Evolutionary conservation across 2,113 vertebrate genomes (phyloP).

Genomic region (Arenaria interpres): DNA sequence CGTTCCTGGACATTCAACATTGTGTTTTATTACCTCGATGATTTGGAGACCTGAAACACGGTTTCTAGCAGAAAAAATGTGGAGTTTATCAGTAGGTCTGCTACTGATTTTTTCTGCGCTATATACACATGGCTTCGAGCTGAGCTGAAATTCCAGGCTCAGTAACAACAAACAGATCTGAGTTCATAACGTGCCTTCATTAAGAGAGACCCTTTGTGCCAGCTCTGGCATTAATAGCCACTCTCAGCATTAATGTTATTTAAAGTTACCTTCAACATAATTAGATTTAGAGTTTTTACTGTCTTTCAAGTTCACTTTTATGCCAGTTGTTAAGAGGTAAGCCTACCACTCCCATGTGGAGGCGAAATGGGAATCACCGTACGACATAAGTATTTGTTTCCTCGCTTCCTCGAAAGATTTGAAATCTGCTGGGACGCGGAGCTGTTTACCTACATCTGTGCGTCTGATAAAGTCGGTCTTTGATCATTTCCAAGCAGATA

Average conservation of each 20-base stretch:
- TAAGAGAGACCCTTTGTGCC: neutral
- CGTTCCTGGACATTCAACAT: neutral
- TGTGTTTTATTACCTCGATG: conserved; percentile 6
- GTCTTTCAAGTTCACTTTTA: neutral
- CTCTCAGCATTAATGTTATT: neutral
- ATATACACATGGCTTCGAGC: conserved; percentile 4
- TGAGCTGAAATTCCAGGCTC: conserved; percentile 25
- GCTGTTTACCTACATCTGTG: conserved; percentile 40
- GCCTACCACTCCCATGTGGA: neutral
- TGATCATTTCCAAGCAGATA: conserved; percentile 37
- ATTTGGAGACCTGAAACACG: neutral
- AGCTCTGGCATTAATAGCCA: neutral
- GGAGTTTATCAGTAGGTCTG: conserved; percentile 29
- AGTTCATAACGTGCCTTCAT: conserved; percentile 14
- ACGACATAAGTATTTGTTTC: neutral
- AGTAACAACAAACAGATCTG: conserved; percentile 57
- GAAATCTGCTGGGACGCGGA: neutral
- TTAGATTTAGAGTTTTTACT: neutral
- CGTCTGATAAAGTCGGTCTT: conserved; percentile 22
- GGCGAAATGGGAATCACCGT: neutral
- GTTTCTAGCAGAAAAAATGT: neutral
- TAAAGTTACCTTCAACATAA: neutral
- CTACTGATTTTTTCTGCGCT: conserved; percentile 29
- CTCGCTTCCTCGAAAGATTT: neutral
- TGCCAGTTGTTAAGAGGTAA: neutral